A percentile compares a stretch with the other conserved stretches of the same genome.
These are phyloP conservation scores for Autographa pulchrina DNA, from an alignment of 2,888 invertebrate genomes.

Conservation along the genomic window DNA sequence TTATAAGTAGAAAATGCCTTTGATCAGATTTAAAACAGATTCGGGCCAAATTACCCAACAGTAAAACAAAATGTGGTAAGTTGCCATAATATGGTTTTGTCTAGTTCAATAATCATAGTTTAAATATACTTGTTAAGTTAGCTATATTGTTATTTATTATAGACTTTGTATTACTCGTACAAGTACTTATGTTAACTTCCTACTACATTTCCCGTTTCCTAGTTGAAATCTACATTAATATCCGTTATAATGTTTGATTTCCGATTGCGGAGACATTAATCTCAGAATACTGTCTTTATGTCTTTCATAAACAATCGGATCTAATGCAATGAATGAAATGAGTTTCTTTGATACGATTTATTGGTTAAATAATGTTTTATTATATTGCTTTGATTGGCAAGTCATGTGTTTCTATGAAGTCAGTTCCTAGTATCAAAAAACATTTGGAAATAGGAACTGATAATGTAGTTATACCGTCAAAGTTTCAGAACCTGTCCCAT, in stretches of 20 bases:
- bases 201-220: conserved; percentile 23
- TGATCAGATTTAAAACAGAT: too few relatives aligned
- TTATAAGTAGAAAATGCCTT: too few relatives aligned
- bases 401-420: too few relatives aligned
- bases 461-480: too few relatives aligned
- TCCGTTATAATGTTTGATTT: conserved; percentile 28
- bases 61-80: too few relatives aligned
- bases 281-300: not conserved
- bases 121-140: not conserved
- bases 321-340: not conserved
- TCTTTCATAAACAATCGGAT: conserved; percentile 1
- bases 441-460: too few relatives aligned
- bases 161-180: not conserved
- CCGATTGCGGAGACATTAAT: conserved; percentile 10
- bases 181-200: conserved; percentile 18
- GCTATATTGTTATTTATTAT: not conserved
- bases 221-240: conserved; percentile 24
- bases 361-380: not conserved
- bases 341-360: not conserved
- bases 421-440: too few relatives aligned
- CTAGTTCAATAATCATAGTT: too few relatives aligned
- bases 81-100: too few relatives aligned
- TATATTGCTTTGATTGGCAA: not conserved
- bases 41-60: too few relatives aligned
- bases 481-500: too few relatives aligned